Base-by-base conservation (phyloP, 2,888 invertebrate genomes). In the Ochlodes sylvanus region DNA sequence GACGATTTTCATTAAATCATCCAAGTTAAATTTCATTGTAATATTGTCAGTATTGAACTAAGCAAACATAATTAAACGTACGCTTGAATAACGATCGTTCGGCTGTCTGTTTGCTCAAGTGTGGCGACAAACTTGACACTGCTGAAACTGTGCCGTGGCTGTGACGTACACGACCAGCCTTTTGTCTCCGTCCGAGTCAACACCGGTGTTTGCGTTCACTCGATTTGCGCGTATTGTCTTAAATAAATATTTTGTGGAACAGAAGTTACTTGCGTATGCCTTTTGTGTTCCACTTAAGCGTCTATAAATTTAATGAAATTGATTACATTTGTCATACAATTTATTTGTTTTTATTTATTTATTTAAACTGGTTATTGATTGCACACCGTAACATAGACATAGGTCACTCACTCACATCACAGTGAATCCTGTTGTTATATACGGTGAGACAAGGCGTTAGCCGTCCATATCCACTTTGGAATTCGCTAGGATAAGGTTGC, bases 171-270 rank as follows among this genome's bases (percentile, higher is more conserved):
- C 47, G 17, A 10, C 15, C 44, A 47, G 9, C 12, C 19, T 50
- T 21, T 50, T 50, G 50, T 50, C 19, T 38, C 12, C 19, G 17
- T 38, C 12, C 19, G 17, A 15, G 44, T 47, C 44, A 17, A 47
- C 17, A 50, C 38, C 38, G 38, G 19, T 50, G 50, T 50, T 50
- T 50, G 19, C n/a, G 12, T 19, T 47, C 47, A 47, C 7, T 19
- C 50, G 50, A 50, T 50, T 50, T 50, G 50, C 50, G 50, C 6
- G 9, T 50, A 50, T 50, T 50, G 50, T 50, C 19, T 19, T 19
- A 50, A 50, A 50, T 21, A 50, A 50, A 50, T 50, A 50, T 50
- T 50, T 19, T 50, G 10, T 50, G 9, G 50, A 12, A 50, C 47
- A 17, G 47, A 50, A 50, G 17, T 17, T 19, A 50, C 19, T 7